phyloP scores from a whole-genome alignment of 1,140 invertebrate species.

The Oedothorax gibbosus region DNA sequence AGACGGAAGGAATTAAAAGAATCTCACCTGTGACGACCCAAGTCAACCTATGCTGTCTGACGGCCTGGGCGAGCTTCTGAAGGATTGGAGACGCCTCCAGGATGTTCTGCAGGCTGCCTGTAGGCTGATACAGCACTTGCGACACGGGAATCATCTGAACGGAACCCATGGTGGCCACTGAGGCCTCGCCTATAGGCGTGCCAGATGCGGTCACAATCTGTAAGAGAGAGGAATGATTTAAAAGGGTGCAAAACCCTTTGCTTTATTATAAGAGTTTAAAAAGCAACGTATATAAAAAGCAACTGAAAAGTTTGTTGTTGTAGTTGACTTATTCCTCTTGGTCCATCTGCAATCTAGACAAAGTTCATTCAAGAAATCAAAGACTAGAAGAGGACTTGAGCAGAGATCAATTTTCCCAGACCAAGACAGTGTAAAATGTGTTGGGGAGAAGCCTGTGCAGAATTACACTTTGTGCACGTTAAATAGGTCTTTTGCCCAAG shows the following conservation, averaged over 20 bases:
- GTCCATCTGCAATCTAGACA: too few species aligned
- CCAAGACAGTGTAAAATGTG: too few species aligned
- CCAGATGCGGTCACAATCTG: slow-evolving; percentile 51
- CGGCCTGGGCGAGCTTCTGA: background rate
- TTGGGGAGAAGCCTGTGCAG: too few species aligned
- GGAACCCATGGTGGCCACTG: slow-evolving; percentile 45
- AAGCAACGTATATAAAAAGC: too few species aligned
- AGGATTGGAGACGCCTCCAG: slow-evolving; percentile 43
- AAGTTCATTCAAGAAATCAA: too few species aligned
- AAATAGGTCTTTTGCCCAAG: too few species aligned
- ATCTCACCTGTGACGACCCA: slow-evolving; percentile 38
- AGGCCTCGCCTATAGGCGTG: slow-evolving; percentile 16
- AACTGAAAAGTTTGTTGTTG: too few species aligned
- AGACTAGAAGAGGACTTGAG: too few species aligned
- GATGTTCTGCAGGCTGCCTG: slow-evolving; percentile 28
- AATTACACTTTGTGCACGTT: too few species aligned
- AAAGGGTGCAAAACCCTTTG: background rate
- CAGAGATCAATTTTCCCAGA: too few species aligned
- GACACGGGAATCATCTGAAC: slow-evolving; percentile 38
- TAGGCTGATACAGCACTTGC: slow-evolving; percentile 44
- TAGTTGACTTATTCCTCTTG: too few species aligned
- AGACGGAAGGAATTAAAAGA: background rate
- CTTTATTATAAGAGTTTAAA: too few species aligned
- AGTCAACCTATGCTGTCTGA: background rate
- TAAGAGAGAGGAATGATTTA: background rate